A percentile compares a stretch with the other conserved stretches of the same genome.
phyloP scores from a whole-genome alignment of 2,797 vertebrate species.

The Pagetopsis macropterus region DNA sequence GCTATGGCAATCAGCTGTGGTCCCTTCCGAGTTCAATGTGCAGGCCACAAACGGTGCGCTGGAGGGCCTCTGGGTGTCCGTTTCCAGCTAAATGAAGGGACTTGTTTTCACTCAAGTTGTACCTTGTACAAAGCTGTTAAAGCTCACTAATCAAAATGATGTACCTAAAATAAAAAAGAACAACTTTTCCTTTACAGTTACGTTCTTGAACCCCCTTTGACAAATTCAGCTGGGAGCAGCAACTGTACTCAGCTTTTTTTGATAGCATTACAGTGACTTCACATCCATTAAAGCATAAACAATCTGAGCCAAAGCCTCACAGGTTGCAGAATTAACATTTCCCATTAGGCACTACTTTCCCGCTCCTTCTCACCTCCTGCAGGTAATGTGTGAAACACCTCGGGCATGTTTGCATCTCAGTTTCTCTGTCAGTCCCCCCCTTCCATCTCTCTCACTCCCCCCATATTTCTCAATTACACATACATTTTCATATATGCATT shows the following conservation, averaged over 20 bases:
- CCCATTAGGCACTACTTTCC: not conserved
- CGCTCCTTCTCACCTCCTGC: constrained; percentile 8
- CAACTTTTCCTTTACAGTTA: not conserved
- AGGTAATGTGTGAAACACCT: constrained; percentile 25
- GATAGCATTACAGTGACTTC: not conserved
- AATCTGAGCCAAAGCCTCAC: not conserved
- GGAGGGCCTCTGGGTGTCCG: too few relatives aligned
- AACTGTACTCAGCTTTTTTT: not conserved
- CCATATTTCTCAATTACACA: not conserved
- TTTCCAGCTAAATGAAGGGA: too few relatives aligned
- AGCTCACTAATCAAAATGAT: not conserved
- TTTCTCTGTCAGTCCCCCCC: not conserved
- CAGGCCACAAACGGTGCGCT: too few relatives aligned
- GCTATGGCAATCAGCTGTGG: too few relatives aligned
- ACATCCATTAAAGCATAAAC: not conserved
- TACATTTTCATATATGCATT: not conserved
- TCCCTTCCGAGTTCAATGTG: too few relatives aligned
- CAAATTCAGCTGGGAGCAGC: not conserved
- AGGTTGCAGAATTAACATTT: not conserved
- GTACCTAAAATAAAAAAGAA: not conserved
- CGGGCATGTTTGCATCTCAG: not conserved
- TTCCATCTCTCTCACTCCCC: not conserved
- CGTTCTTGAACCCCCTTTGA: too few relatives aligned
- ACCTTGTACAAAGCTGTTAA: too few relatives aligned
- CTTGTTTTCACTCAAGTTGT: too few relatives aligned